phyloP scores from a whole-genome alignment of 2,888 invertebrate species.

The Mylabris sibirica region DNA sequence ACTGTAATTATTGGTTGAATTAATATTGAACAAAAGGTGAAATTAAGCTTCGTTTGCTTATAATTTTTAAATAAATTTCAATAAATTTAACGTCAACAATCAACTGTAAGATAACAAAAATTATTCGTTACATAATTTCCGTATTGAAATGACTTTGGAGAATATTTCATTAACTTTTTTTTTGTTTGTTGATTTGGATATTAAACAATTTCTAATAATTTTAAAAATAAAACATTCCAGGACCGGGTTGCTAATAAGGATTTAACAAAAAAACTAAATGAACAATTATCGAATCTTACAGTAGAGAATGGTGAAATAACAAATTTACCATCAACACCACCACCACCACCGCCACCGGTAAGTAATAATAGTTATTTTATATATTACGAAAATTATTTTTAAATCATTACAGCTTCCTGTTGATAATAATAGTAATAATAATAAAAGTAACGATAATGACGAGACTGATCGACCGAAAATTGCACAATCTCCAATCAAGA shows the following conservation, averaged over 20 bases:
- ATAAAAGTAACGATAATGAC: constrained; percentile 12
- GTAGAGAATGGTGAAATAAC: constrained; percentile 50
- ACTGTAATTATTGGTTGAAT: no score
- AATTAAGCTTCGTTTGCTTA: no score
- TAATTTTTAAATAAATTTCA: no score
- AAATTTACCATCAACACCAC: constrained; percentile 67
- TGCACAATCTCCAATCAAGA: constrained; percentile 16
- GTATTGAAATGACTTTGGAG: neutral
- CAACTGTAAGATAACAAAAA: neutral
- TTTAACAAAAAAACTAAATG: constrained; percentile 51
- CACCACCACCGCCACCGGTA: constrained; percentile 68
- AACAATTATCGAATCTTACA: constrained; percentile 49
- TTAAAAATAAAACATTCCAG: constrained; percentile 45
- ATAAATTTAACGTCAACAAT: neutral
- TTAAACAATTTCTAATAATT: neutral
- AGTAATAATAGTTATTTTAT: constrained; percentile 50
- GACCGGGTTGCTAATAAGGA: constrained; percentile 53
- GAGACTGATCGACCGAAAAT: constrained; percentile 19
- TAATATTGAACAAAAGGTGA: no score
- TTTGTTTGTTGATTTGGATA: neutral
- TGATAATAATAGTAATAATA: constrained; percentile 3
- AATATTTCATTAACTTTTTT: neutral
- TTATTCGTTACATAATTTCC: neutral
- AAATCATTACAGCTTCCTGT: constrained; percentile 14
- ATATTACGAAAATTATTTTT: neutral